Base-by-base conservation (phyloP, 2,113 vertebrate species). In the Poeciliopsis turrubarensis region DNA sequence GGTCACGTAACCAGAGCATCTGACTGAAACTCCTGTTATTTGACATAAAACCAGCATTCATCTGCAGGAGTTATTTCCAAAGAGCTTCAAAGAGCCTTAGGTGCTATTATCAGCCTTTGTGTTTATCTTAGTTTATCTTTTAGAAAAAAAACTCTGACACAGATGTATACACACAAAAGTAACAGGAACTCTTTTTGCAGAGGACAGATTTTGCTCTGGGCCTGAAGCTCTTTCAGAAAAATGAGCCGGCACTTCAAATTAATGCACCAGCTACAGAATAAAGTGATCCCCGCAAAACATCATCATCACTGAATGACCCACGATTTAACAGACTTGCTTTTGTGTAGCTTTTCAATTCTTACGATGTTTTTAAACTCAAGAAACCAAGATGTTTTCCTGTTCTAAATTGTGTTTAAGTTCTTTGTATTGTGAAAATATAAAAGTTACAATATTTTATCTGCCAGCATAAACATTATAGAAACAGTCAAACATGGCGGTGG, bases 221-320 rank as follows among this genome's bases (percentile, higher is more conserved):
- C 85, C 66, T 69, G 41, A 81, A 29, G 30, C 63, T 37, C 31
- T 68, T 17, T 86, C 54, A 78, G 13, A 68, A 72, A 69, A 66
- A 78, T 77, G 82, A 76, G 19, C 79, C 84, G 84, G 72, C 77
- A 82, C 73, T 78, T 76, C 60, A 77, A 77, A 84, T 87, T 57
- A 89, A 92, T 65, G 65, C 29, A 66, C 10, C 57, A 60, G 62
- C 29, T 30, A 67, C 29, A 67, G 67, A 71, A 65, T 9, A 60
- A 72, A 75, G 39, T 27, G 0, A 27, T 7, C n/a, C 75, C 60
- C 70, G 39, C 31, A 73, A 65, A 37, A 67, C 64, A 72, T 77
- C 47, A 72, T 77, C 68, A 75, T 64, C 65, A 31, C 65, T 65
- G 63, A 65, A 71, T 78, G 57, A 26, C 69, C 34, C 41, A 37